Conservation (phyloP, 2,113 vertebrate species). For the Aramus guarauna region DNA sequence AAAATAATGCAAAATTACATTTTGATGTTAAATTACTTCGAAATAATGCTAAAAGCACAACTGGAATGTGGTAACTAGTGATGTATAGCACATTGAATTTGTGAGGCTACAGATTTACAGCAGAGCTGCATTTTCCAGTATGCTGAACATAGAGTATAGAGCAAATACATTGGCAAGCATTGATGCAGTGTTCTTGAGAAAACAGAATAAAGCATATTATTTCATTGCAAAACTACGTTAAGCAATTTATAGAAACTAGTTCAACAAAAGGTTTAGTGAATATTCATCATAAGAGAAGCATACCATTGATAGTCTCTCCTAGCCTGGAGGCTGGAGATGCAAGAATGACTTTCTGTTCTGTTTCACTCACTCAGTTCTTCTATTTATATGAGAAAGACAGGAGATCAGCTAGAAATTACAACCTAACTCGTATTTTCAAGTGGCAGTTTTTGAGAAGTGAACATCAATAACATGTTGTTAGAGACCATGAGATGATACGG, state of each 20-base stretch:
- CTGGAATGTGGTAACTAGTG: background rate
- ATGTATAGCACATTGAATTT: background rate
- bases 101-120: background rate
- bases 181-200: background rate
- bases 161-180: background rate
- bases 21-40: background rate
- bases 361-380: background rate
- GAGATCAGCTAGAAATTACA: background rate
- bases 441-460: background rate
- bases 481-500: background rate
- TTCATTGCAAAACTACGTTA: background rate
- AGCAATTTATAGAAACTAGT: background rate
- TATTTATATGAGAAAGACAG: background rate
- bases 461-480: background rate
- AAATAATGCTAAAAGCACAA: background rate
- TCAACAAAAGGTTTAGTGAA: background rate
- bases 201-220: background rate
- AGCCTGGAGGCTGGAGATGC: background rate
- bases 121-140: background rate
- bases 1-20: background rate
- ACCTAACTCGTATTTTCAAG: background rate
- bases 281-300: background rate
- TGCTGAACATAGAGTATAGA: background rate
- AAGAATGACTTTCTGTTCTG: background rate
- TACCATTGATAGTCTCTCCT: background rate